phyloP scores from a whole-genome alignment of 2,797 vertebrate genomes.

The Phataginus tetradactyla region DNA sequence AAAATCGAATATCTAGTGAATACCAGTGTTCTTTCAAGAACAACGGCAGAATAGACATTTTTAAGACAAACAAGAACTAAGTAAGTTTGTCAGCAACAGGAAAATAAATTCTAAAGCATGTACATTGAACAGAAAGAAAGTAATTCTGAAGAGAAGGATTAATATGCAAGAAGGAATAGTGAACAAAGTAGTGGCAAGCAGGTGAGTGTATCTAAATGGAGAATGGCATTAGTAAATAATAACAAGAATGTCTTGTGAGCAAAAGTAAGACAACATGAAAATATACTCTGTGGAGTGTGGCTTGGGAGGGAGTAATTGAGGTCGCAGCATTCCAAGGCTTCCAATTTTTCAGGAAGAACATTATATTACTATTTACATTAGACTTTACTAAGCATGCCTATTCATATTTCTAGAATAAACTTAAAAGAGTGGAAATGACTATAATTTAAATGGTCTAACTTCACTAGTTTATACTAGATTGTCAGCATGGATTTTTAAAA shows the following conservation, averaged over 20 bases:
- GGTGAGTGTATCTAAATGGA: background rate
- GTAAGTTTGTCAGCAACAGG: background rate
- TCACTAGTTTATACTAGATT: background rate
- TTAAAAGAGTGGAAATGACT: background rate
- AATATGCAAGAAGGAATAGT: background rate
- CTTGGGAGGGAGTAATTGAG: background rate
- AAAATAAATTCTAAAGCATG: background rate
- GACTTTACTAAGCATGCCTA: background rate
- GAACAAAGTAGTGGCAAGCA: background rate
- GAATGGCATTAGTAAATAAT: background rate
- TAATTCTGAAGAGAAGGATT: background rate
- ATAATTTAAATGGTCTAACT: background rate
- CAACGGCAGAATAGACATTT: background rate
- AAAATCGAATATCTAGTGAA: background rate
- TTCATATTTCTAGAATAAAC: background rate
- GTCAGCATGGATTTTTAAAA: background rate
- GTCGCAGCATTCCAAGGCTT: background rate
- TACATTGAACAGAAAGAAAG: background rate
- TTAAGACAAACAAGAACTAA: background rate
- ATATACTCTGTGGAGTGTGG: background rate
- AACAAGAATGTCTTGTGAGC: background rate
- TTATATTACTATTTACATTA: background rate
- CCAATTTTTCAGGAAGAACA: slow-evolving; percentile 1
- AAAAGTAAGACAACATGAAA: background rate
- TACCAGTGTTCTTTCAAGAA: background rate